Evolutionary conservation across 2,888 invertebrate species (phyloP).

Genomic region (Brachycybe producta): DNA sequence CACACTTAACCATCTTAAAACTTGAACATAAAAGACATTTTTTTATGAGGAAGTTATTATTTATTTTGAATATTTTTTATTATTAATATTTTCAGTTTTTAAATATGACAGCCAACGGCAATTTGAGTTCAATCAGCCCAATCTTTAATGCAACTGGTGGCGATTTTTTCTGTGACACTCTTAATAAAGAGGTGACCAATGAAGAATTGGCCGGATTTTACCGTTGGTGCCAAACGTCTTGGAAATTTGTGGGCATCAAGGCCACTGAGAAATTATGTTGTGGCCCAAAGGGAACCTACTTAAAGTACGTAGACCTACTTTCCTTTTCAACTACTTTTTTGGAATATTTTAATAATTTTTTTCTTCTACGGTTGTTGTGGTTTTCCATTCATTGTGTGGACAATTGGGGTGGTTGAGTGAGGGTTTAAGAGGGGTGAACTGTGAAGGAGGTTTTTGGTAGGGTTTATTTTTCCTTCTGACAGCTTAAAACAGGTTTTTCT

Average conservation of each 20-base stretch:
- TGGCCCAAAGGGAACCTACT: not conserved
- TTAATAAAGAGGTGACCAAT: not conserved
- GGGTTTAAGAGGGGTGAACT: too few relatives aligned
- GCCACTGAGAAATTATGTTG: not conserved
- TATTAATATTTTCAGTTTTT: slow-evolving; percentile 1
- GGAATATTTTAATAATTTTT: too few relatives aligned
- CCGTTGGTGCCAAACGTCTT: slow-evolving; percentile 12
- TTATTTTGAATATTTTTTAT: not conserved
- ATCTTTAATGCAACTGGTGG: not conserved
- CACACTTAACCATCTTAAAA: not conserved
- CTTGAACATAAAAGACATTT: too few relatives aligned
- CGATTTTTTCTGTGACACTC: slow-evolving; percentile 6
- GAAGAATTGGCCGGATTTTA: slow-evolving; percentile 6
- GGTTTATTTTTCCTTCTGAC: too few relatives aligned
- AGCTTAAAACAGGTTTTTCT: too few relatives aligned
- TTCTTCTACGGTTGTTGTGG: too few relatives aligned
- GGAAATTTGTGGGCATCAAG: slow-evolving; percentile 12
- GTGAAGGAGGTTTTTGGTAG: too few relatives aligned
- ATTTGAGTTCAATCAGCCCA: not conserved
- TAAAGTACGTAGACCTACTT: not conserved
- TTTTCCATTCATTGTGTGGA: too few relatives aligned
- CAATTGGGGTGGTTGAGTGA: too few relatives aligned
- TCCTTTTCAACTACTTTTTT: too few relatives aligned
- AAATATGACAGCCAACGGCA: slow-evolving; percentile 4
- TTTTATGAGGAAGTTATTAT: not conserved